phyloP scores from a whole-genome alignment of 2,888 invertebrate genomes.

The Pyrrhosoma nymphula region DNA sequence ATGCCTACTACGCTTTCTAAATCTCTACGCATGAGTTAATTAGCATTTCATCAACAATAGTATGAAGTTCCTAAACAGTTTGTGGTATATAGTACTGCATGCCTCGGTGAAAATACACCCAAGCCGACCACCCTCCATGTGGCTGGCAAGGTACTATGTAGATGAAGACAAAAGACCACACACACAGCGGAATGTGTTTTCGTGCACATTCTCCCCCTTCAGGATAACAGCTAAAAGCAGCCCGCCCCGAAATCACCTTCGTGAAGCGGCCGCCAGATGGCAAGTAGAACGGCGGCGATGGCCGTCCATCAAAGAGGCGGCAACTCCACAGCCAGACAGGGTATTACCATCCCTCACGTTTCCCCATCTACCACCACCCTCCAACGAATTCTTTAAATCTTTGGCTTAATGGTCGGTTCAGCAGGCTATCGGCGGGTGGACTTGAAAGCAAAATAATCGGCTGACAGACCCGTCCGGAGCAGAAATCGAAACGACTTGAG shows the following conservation, averaged over 20 bases:
- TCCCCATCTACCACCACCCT: background rate
- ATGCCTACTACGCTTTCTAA: no score
- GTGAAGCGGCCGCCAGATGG: constrained; percentile 40
- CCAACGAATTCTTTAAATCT: background rate
- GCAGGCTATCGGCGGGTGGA: background rate
- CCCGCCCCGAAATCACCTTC: constrained; percentile 19
- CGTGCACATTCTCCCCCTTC: background rate
- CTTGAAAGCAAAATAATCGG: background rate
- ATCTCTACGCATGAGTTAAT: no score
- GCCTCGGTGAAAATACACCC: no score
- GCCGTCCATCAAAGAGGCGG: constrained; percentile 48
- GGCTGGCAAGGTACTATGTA: no score
- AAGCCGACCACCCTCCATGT: no score
- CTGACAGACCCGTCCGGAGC: background rate
- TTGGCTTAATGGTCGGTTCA: background rate
- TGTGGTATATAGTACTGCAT: no score
- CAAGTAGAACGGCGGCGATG: background rate
- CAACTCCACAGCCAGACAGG: background rate
- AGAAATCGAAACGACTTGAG: background rate
- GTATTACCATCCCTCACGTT: background rate
- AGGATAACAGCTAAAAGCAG: background rate
- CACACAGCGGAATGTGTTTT: no score
- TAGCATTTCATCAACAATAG: no score
- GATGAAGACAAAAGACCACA: no score
- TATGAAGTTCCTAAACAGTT: no score